Conservation (phyloP, 1,140 invertebrate genomes). For the Bicyclus anynana region DNA sequence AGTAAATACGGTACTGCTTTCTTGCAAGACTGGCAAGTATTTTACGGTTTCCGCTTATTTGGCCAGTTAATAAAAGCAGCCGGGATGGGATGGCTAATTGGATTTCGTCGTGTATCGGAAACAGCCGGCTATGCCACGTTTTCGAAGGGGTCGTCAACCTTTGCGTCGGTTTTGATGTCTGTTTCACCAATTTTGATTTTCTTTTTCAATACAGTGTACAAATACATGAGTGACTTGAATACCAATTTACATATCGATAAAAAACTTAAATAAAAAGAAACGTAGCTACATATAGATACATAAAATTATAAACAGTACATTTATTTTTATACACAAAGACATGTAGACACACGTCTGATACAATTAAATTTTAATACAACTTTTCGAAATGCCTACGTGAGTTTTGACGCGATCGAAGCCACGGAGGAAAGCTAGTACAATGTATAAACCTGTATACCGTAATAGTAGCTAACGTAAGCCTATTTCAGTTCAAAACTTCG, state of each 20-base stretch:
- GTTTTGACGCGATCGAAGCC: too few species aligned
- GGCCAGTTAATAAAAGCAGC: conserved; percentile 50
- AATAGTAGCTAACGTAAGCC: conserved; percentile 11
- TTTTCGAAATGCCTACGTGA: too few species aligned
- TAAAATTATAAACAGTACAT: too few species aligned
- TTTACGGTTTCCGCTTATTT: conserved; percentile 53
- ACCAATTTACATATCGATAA: too few species aligned
- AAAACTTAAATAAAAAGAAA: too few species aligned
- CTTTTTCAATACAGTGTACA: too few species aligned
- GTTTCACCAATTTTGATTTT: not conserved
- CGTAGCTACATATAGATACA: too few species aligned
- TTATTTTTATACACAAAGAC: too few species aligned
- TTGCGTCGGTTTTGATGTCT: conserved; percentile 1
- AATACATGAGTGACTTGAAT: too few species aligned
- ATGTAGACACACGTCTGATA: too few species aligned
- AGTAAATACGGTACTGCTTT: not conserved
- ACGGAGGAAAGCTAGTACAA: too few species aligned
- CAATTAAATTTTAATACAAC: too few species aligned
- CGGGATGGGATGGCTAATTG: conserved; percentile 59
- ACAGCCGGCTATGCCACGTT: conserved; percentile 38
- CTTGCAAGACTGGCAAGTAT: conserved; percentile 22
- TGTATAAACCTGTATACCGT: not conserved
- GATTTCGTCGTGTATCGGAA: conserved; percentile 61
- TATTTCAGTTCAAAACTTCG: conserved; percentile 22
- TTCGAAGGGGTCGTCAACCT: conserved; percentile 38